Conservation (phyloP, 2,797 vertebrate genomes). For the Luscinia megarhynchos region DNA sequence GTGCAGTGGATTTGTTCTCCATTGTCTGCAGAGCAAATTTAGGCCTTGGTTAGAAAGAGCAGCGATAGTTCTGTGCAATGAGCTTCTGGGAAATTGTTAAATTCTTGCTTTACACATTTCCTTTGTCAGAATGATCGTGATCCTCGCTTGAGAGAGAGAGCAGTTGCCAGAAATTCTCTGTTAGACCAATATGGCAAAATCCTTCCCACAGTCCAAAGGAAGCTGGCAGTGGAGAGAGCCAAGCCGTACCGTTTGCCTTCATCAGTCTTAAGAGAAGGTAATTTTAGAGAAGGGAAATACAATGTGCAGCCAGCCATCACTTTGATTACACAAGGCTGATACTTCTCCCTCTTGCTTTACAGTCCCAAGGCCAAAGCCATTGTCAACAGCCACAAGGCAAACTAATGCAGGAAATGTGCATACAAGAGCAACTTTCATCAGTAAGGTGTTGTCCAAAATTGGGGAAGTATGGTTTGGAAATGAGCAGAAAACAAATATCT, state of each 20-base stretch:
- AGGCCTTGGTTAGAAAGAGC: background rate
- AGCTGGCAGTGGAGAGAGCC: conserved; percentile 86
- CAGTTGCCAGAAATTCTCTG: conserved; percentile 88
- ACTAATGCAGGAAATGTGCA: conserved; percentile 79
- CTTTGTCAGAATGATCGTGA: conserved; percentile 85
- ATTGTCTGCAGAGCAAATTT: background rate
- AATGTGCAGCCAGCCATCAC: background rate
- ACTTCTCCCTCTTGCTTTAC: background rate
- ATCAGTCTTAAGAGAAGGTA: conserved; percentile 86
- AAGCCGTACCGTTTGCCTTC: conserved; percentile 87
- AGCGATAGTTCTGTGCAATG: background rate
- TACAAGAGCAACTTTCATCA: conserved; percentile 89
- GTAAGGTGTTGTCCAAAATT: conserved; percentile 87
- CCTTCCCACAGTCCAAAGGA: conserved; percentile 90
- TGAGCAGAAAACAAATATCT: conserved; percentile 61
- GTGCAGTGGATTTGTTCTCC: background rate
- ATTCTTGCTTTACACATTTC: conserved; percentile 43
- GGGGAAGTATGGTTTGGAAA: conserved; percentile 88
- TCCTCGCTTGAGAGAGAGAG: conserved; percentile 86
- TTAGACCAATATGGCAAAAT: conserved; percentile 90
- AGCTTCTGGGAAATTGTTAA: background rate
- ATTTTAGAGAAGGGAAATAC: background rate
- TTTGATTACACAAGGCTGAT: background rate
- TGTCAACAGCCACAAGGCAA: conserved; percentile 87
- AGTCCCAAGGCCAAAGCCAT: conserved; percentile 90